These are phyloP conservation scores for Heliconius himera DNA, from an alignment of 1,140 invertebrate genomes.

Conservation along the genomic window DNA sequence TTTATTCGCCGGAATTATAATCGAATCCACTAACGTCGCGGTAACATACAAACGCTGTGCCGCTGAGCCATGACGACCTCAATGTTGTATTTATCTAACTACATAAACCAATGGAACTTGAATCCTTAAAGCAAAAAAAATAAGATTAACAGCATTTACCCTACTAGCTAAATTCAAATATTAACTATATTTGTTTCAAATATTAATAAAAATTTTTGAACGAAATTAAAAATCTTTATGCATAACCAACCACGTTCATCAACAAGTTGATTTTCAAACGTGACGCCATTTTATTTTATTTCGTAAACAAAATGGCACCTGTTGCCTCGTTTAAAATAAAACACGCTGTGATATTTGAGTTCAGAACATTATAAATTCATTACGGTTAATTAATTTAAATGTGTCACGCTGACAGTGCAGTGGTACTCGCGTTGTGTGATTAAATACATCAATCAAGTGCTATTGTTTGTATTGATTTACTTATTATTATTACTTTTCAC, in stretches of 20 bases:
- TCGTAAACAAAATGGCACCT: background rate
- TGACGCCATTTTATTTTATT: background rate
- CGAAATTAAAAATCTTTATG: background rate
- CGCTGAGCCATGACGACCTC: too few species aligned
- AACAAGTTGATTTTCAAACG: background rate
- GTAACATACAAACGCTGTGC: too few species aligned
- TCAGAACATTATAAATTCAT: conserved; percentile 19
- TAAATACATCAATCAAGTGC: background rate
- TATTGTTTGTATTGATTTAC: background rate
- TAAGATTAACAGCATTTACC: background rate
- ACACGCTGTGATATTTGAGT: background rate
- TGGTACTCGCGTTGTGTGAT: background rate
- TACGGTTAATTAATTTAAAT: conserved; percentile 23
- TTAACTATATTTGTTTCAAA: too few species aligned
- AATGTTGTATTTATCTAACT: too few species aligned
- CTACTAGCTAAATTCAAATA: too few species aligned
- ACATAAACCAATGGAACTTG: too few species aligned
- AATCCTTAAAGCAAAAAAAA: too few species aligned
- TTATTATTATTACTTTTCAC: background rate
- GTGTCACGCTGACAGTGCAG: background rate
- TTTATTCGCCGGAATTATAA: background rate
- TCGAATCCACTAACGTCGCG: background rate
- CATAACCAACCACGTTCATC: background rate
- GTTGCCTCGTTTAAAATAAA: conserved; percentile 8
- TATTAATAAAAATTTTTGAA: too few species aligned